phyloP scores from a whole-genome alignment of 2,113 vertebrate genomes.

The Sphaerodactylus townsendi region DNA sequence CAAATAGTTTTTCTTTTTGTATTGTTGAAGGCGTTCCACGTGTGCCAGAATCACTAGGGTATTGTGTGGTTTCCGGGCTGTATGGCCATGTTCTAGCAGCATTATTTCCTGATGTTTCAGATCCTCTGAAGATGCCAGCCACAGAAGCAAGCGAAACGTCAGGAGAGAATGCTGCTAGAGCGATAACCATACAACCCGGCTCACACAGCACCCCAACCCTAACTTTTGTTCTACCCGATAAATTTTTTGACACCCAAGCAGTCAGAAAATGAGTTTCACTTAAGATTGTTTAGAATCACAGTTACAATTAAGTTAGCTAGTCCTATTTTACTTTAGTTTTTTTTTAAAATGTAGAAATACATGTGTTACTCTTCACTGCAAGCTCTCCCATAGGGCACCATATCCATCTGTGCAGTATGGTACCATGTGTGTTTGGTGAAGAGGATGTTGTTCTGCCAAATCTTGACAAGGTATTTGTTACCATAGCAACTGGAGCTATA shows the following conservation, averaged over 20 bases:
- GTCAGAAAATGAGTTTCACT: neutral
- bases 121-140: no score
- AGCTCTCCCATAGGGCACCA: conserved; percentile 77
- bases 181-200: no score
- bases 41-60: no score
- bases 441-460: conserved; percentile 83
- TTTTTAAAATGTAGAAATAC: conserved; percentile 76
- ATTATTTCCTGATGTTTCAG: no score
- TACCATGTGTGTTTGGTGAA: conserved; percentile 85
- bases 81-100: no score
- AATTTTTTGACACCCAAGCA: neutral
- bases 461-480: conserved; percentile 80
- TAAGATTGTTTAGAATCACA: conserved; percentile 14
- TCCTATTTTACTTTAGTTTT: neutral
- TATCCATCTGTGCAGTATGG: conserved; percentile 83
- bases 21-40: no score
- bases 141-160: no score
- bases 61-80: no score
- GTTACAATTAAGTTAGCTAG: neutral
- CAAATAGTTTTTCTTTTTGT: neutral
- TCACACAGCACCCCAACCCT: no score
- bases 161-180: no score
- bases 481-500: conserved; percentile 19
- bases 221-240: neutral
- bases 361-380: conserved; percentile 78